Evolutionary conservation across 2,113 vertebrate species (phyloP), one percentile per base, ranked within the genome.

Genomic region (Oreochromis spilurus): DNA sequence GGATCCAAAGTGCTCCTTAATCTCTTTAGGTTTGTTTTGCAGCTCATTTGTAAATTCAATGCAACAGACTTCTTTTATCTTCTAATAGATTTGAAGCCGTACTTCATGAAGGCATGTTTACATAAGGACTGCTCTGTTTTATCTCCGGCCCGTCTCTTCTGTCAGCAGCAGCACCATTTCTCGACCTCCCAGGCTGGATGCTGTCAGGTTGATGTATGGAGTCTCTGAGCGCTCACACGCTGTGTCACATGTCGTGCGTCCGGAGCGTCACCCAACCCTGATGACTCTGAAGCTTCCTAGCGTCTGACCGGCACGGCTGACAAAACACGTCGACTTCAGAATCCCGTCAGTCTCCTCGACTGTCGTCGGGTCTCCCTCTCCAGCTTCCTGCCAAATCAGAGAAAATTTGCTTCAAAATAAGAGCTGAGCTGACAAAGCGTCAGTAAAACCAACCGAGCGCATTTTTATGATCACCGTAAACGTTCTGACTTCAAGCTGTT

Each of bases 121-220:
- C 36, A 40, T 40, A 5, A 14, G n/a, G 12, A 70, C 3, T 0
- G 36, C 36, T 43, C 40, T 72, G 40, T 2, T 48, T 75, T 48
- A 45, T 72, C 21, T 26, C 67, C 9, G 3, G 9, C 38, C 2
- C 1, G 12, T 29, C 31, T 38, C 77, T 13, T 10, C 75, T 36
- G 26, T 36, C 43, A 78, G 31, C 19, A 29, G 62, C 36, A 67
- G 79, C 36, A 78, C 43, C 17, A 5, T 17, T 16, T 17, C 60
- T 84, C 52, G 9, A 53, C 57, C 75, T 85, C 34, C 54, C 78
- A 17, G 83, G 70, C 62, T 54, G 84, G 45, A 48, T 65, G 83
- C 83, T 81, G 89, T 85, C 89, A 75, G 70, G 16, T 12, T 90
- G 86, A 90, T 31, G 60, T 12, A 65, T 31, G 60, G 58, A 38